Base-by-base conservation (phyloP, 2,888 invertebrate species). In the Hedya salicella region DNA sequence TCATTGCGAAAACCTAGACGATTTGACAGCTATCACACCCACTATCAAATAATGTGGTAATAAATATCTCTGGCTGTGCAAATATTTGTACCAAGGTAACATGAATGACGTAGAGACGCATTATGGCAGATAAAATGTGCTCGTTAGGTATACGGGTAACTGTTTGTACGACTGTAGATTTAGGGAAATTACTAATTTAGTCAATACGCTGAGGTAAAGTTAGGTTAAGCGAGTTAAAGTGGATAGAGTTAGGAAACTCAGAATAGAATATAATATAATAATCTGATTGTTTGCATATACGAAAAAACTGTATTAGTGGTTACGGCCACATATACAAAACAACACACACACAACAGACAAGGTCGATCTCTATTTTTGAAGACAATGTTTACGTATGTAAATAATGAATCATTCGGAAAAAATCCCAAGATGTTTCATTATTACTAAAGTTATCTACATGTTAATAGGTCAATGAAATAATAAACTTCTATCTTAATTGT, bases 381-480 rank as follows among this genome's bases (percentile, higher is more conserved):
- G n/a, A n/a, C n/a, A n/a, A n/a, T n/a, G n/a, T n/a, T n/a, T n/a
- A n/a, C n/a, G n/a, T 46, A 19, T 19, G n/a, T 4, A 21, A 19
- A 21, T 0, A 13, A 19, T 21, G 32, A 63, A 1, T 56, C 54
- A 56, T 25, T 32, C 17, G 39, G 25, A 32, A 62, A 54, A 46
- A 36, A 53, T n/a, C 48, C 30, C 17, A 63, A 40, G n/a, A n/a
- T n/a, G n/a, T n/a, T n/a, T n/a, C n/a, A 54, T 5, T 39, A 16
- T 53, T 60, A 39, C 60, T 59, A 46, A 40, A 59, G 52, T 60
- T 65, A 65, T 60, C 65, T 53, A 1, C 52, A 40, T 52, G 64
- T 57, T 65, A 52, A 52, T 60, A 17, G 65, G 65, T 53, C 65
- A 53, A 53, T 65, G 48, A 40, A 56, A 19, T 49, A 63, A 13